Conservation (phyloP, 53 echinoderm and acorn worm species). For the Luidia sarsii region DNA sequence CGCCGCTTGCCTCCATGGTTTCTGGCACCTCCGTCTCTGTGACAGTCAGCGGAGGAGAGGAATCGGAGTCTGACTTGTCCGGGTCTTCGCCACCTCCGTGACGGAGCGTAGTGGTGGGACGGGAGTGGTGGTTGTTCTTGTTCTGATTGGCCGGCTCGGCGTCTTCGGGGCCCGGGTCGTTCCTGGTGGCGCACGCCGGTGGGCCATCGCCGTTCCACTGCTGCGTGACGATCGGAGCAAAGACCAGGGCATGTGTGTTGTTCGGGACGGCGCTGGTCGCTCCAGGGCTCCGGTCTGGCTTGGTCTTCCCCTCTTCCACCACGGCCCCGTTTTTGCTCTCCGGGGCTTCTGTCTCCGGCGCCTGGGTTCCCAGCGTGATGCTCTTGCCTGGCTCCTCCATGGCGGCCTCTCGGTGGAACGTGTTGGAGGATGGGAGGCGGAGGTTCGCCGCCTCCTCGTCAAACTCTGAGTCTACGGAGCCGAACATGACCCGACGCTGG, state of each 20-base stretch:
- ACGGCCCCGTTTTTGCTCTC: not conserved
- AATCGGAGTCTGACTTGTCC: not conserved
- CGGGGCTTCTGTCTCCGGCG: not conserved
- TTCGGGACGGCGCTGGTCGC: not conserved
- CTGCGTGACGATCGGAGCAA: constrained; percentile 25
- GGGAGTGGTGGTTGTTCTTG: constrained; percentile 50
- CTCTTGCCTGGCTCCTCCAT: not conserved
- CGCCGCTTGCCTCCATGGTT: no score
- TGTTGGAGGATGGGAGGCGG: constrained; percentile 1
- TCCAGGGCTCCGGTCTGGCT: no score
- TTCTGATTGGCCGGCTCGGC: constrained; percentile 1
- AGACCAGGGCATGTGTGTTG: not conserved
- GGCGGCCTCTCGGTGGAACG: not conserved
- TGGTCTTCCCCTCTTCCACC: constrained; percentile 8
- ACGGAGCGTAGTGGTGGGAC: constrained; percentile 23
- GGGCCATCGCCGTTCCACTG: not conserved
- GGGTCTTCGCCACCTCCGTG: not conserved
- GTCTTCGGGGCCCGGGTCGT: not conserved
- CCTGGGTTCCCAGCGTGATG: not conserved
- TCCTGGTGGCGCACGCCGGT: not conserved
- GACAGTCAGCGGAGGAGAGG: not conserved
- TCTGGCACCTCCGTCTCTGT: not conserved
- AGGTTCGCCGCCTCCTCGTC: not conserved
- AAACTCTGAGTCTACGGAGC: not conserved
- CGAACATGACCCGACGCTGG: not conserved